A percentile compares a stretch with the other conserved stretches of the same genome.
These are phyloP conservation scores for Drosophila seguyi DNA, from an alignment of 1,140 invertebrate species.

Conservation along the genomic window DNA sequence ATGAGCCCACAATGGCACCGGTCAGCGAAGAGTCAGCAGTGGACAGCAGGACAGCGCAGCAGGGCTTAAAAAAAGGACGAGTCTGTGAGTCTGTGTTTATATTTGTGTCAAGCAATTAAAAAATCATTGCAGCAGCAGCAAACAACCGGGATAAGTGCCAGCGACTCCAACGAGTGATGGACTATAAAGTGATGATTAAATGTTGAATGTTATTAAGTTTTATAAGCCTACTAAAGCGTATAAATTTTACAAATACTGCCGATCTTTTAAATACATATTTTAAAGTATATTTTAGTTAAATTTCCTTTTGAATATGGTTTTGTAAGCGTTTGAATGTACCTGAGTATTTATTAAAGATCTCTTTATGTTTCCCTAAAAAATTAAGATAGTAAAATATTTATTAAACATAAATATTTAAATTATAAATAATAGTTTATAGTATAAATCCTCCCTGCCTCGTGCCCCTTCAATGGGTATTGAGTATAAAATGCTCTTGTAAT, in stretches of 20 bases:
- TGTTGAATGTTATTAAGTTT: background rate
- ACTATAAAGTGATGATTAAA: conserved; percentile 1
- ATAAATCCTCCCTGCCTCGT: background rate
- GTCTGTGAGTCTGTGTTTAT: conserved; percentile 50
- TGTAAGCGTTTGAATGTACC: no score
- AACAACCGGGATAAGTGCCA: conserved; percentile 18
- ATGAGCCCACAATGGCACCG: conserved; percentile 48
- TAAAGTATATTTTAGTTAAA: no score
- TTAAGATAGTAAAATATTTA: background rate
- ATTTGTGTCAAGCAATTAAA: conserved; percentile 62
- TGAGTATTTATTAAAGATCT: no score
- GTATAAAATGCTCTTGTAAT: conserved; percentile 46
- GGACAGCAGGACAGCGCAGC: conserved; percentile 18
- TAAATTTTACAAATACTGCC: background rate
- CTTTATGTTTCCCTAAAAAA: no score
- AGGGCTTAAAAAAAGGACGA: conserved; percentile 22
- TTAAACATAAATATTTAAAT: background rate
- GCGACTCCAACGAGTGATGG: background rate
- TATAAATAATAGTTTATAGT: background rate
- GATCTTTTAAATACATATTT: background rate
- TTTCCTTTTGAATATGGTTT: no score
- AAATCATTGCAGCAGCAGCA: conserved; percentile 59
- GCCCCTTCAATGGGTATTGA: conserved; percentile 27
- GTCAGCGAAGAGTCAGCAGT: conserved; percentile 25
- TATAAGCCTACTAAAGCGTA: background rate